Evolutionary conservation across 2,888 invertebrate genomes (phyloP).

Genomic region (Xestia c-nigrum): DNA sequence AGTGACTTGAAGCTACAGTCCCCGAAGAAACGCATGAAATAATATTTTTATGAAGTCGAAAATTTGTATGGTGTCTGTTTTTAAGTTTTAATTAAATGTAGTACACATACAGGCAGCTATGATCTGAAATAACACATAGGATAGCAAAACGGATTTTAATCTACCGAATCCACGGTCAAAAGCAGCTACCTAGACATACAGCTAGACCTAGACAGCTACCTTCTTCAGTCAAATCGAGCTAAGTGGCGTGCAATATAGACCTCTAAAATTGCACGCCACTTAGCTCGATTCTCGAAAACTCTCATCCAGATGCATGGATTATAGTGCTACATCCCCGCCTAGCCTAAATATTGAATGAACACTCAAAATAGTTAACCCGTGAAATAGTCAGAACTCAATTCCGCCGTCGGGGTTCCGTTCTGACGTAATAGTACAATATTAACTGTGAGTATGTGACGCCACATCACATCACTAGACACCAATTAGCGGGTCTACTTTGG

Average conservation of each 20-base stretch:
- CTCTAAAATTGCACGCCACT: not conserved
- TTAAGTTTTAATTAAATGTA: not conserved
- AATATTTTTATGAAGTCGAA: not conserved
- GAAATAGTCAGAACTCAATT: conserved; percentile 10
- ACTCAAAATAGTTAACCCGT: not conserved
- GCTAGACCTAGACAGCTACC: not conserved
- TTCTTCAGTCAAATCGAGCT: not conserved
- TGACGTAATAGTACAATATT: conserved; percentile 4
- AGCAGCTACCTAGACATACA: not conserved
- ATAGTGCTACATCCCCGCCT: not conserved
- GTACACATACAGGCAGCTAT: not conserved
- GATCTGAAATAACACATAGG: not conserved
- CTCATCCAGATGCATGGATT: not conserved
- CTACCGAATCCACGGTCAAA: not conserved
- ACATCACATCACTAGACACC: conserved; percentile 5
- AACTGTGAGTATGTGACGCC: conserved; percentile 8
- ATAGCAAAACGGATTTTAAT: not conserved
- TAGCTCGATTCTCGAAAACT: not conserved
- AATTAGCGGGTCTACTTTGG: too few relatives aligned
- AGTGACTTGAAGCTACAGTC: not conserved
- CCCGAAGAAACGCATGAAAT: not conserved
- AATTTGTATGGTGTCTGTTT: not conserved
- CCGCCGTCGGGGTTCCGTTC: conserved; percentile 2
- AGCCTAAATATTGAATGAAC: not conserved
- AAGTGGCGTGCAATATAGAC: too few relatives aligned